A percentile compares a stretch with the other conserved stretches of the same genome.
Evolutionary conservation across 2,797 vertebrate genomes (phyloP).

Genomic region (Hypotaenidia okinawae): DNA sequence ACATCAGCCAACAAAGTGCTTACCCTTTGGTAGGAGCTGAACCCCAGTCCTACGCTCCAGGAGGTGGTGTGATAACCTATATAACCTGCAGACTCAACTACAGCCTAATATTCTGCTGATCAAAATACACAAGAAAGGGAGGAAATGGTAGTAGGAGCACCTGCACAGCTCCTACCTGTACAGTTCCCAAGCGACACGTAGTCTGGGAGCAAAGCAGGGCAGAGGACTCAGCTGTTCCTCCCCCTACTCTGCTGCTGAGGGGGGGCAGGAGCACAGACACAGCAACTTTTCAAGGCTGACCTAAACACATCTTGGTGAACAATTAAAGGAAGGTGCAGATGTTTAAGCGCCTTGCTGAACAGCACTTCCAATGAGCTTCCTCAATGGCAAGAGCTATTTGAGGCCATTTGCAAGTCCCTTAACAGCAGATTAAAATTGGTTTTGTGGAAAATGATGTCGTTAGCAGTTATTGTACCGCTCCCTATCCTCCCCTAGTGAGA

Average conservation of each 20-base stretch:
- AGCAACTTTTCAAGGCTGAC: background rate
- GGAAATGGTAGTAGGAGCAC: background rate
- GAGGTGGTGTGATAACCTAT: rapidly evolving
- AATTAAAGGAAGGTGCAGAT: conserved; percentile 9
- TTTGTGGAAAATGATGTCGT: conserved; percentile 14
- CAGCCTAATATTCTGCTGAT: rapidly evolving
- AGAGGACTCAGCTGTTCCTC: background rate
- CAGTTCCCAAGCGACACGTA: rapidly evolving
- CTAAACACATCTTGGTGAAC: background rate
- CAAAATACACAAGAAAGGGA: background rate
- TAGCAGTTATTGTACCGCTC: conserved; percentile 11
- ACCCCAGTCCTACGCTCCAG: rapidly evolving
- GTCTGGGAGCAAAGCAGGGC: background rate
- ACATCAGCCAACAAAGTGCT: background rate
- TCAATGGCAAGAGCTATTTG: background rate
- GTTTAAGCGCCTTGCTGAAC: background rate
- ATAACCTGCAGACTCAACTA: background rate
- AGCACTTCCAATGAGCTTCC: background rate
- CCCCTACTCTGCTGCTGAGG: background rate
- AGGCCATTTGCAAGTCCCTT: background rate
- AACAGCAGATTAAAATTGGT: background rate
- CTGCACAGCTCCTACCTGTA: rapidly evolving
- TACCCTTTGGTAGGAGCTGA: background rate
- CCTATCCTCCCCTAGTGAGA: background rate
- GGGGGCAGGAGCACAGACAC: background rate